Percentiles rank a stretch among this genome's conserved stretches.
phyloP scores from a whole-genome alignment of 2,888 invertebrate species.

The Chymomyza procnemis region DNA sequence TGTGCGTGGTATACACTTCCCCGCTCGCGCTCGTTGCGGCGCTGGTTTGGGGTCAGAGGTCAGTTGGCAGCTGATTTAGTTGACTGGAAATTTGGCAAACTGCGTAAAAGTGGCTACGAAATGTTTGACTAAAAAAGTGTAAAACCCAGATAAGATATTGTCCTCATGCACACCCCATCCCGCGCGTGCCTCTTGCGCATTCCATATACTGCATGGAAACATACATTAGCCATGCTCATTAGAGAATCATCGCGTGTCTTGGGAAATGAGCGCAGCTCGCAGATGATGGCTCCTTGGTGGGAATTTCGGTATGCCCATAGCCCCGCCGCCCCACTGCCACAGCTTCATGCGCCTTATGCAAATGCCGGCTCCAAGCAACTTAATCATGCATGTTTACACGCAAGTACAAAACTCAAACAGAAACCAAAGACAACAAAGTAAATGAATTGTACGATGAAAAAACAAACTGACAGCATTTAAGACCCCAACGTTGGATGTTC shows the following conservation, averaged over 20 bases:
- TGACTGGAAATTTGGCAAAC: background rate
- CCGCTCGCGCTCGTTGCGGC: background rate
- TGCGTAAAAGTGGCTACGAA: background rate
- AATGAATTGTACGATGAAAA: conserved; percentile 33
- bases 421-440: conserved; percentile 46
- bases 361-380: conserved; percentile 51
- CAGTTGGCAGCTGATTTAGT: conserved; percentile 38
- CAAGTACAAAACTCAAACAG: conserved; percentile 63
- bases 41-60: conserved; percentile 19
- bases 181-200: background rate
- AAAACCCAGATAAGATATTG: conserved; percentile 47
- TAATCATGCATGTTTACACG: conserved; percentile 71
- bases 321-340: conserved; percentile 6
- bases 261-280: background rate
- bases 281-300: conserved; percentile 12
- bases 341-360: conserved; percentile 47
- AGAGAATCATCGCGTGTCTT: background rate
- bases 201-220: conserved; percentile 16
- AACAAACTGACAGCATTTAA: background rate
- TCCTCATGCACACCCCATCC: background rate
- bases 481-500: conserved; percentile 8
- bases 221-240: conserved; percentile 23
- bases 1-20: background rate
- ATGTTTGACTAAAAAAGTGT: conserved; percentile 46
- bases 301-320: conserved; percentile 35